A percentile compares a stretch with the other conserved stretches of the same genome.
phyloP scores from a whole-genome alignment of 2,797 vertebrate species.

The Phoxinus dragarum region DNA sequence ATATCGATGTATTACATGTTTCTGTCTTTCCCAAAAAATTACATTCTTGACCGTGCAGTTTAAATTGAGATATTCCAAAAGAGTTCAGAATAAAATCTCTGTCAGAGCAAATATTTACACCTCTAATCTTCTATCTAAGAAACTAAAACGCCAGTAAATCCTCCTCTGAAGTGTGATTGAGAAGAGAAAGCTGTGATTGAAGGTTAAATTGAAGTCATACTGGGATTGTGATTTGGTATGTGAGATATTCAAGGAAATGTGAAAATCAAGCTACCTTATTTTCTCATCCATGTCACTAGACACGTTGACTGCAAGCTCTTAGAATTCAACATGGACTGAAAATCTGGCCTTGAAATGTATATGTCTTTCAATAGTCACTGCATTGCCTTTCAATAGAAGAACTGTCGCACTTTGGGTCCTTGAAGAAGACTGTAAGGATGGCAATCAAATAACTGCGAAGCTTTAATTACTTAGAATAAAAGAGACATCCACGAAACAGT shows the following conservation, averaged over 20 bases:
- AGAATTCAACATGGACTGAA: slow-evolving; percentile 1
- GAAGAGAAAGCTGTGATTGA: neutral
- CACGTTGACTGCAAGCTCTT: neutral
- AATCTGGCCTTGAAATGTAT: slow-evolving; percentile 29
- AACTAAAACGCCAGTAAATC: neutral
- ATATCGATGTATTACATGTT: neutral
- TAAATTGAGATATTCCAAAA: neutral
- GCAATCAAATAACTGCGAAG: no score
- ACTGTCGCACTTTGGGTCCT: no score
- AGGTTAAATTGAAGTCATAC: neutral
- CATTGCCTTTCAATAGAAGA: neutral
- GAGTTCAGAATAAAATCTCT: slow-evolving; percentile 10
- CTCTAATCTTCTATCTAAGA: neutral
- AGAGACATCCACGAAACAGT: no score
- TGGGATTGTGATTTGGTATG: neutral
- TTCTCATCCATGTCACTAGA: neutral
- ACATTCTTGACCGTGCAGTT: neutral
- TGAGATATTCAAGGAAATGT: slow-evolving; percentile 9
- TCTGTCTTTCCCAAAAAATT: neutral
- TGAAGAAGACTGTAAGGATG: no score
- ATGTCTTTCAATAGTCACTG: neutral
- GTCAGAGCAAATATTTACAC: neutral
- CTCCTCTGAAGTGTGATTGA: neutral
- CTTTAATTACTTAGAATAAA: no score
- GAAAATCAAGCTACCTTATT: neutral